Percentiles rank a stretch among this genome's conserved stretches.
Conservation (phyloP, 2,797 vertebrate species). For the Poecilia velifera region DNA sequence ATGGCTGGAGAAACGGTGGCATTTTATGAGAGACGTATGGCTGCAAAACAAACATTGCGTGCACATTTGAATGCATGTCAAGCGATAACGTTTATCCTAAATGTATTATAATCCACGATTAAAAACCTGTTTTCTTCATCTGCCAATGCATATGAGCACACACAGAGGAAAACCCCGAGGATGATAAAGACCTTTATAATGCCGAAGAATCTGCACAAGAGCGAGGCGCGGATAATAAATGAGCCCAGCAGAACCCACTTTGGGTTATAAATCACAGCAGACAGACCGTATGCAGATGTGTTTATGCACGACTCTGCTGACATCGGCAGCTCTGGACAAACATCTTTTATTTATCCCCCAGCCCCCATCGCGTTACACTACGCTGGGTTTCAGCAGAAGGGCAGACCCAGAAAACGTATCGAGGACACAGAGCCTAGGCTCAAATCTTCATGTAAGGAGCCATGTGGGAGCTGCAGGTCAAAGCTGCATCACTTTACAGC, state of each 20-base stretch:
- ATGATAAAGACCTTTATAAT: conserved; percentile 16
- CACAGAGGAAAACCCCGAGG: conserved; percentile 14
- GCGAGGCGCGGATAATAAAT: conserved; percentile 48
- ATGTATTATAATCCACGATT: not conserved
- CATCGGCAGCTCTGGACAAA: conserved; percentile 59
- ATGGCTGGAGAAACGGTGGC: not conserved
- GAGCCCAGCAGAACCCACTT: conserved; percentile 49
- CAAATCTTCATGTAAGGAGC: conserved; percentile 9
- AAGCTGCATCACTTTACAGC: conserved; percentile 19
- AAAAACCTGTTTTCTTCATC: not conserved
- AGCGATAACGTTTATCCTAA: not conserved
- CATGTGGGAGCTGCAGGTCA: conserved; percentile 28
- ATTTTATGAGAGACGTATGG: not conserved
- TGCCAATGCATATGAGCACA: conserved; percentile 11
- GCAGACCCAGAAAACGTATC: not conserved
- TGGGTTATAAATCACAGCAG: conserved; percentile 70
- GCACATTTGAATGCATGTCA: not conserved
- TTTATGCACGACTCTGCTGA: conserved; percentile 59
- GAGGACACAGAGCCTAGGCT: conserved; percentile 22
- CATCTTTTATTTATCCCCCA: conserved; percentile 59
- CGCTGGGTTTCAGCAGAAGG: conserved; percentile 17
- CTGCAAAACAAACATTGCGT: not conserved
- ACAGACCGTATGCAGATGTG: conserved; percentile 68
- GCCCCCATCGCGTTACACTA: conserved; percentile 18
- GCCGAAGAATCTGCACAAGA: conserved; percentile 26